Conservation (phyloP, 2,797 vertebrate species). For the Ctenosaura bakeri region DNA sequence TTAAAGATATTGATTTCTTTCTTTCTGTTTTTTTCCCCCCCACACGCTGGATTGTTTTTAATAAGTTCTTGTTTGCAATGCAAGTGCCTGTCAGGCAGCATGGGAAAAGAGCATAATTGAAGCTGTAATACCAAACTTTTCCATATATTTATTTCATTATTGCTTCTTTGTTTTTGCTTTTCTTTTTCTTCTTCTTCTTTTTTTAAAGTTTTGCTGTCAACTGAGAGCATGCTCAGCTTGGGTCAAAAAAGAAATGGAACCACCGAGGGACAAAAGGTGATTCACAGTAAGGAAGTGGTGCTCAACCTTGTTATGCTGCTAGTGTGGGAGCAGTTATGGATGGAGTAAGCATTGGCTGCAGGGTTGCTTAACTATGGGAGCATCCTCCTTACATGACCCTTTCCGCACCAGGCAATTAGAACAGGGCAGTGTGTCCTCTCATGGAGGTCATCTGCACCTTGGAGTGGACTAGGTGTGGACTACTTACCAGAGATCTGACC, state of each 20-base stretch:
- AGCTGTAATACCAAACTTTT: not conserved
- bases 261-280: not conserved
- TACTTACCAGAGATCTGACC: too few species aligned
- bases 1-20: conserved; percentile 30
- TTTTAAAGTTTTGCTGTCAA: not conserved
- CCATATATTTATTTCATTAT: not conserved
- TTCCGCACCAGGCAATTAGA: too few species aligned
- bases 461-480: too few species aligned
- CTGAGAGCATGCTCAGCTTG: not conserved
- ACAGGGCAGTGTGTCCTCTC: too few species aligned
- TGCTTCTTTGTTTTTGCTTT: not conserved
- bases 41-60: conserved; percentile 28
- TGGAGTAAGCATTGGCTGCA: not conserved
- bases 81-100: conserved; percentile 18
- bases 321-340: not conserved
- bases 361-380: too few species aligned
- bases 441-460: too few species aligned
- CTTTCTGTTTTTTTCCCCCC: too few species aligned
- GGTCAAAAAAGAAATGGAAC: not conserved
- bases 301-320: not conserved
- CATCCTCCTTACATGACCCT: too few species aligned
- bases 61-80: conserved; percentile 13
- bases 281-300: not conserved
- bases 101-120: not conserved
- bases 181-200: not conserved